Evolutionary conservation across 2,888 invertebrate species (phyloP).

Genomic region (Didymodactylos carnosus): DNA sequence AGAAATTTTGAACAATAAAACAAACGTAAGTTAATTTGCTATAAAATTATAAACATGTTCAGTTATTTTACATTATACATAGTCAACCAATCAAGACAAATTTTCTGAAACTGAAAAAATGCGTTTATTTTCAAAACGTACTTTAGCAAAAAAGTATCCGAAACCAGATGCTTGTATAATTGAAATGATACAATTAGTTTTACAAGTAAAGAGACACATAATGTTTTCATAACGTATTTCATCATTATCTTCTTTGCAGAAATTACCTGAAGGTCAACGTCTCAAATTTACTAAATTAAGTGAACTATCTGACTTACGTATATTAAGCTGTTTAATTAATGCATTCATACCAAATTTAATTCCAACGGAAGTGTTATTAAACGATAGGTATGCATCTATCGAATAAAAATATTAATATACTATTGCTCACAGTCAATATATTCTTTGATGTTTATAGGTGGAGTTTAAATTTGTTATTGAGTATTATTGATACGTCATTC

Average conservation of each 20-base stretch:
- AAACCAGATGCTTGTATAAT: conserved; percentile 26
- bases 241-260: conserved; percentile 21
- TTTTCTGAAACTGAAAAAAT: conserved; percentile 7
- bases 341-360: conserved; percentile 31
- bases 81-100: neutral
- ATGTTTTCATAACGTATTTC: neutral
- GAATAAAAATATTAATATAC: neutral
- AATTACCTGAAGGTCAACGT: conserved; percentile 24
- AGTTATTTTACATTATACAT: neutral
- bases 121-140: conserved; percentile 12
- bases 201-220: neutral
- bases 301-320: conserved; percentile 30
- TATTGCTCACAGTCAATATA: conserved; percentile 23
- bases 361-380: conserved; percentile 29
- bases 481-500: conserved; percentile 29
- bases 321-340: conserved; percentile 30
- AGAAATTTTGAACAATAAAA: conserved; percentile 27
- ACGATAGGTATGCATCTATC: conserved; percentile 25
- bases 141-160: conserved; percentile 21
- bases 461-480: conserved; percentile 24
- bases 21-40: conserved; percentile 19
- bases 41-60: neutral
- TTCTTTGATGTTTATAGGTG: neutral
- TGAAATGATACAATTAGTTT: conserved; percentile 19
- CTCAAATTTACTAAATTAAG: conserved; percentile 23